A percentile compares a stretch with the other conserved stretches of the same genome.
phyloP scores from a whole-genome alignment of 1,140 invertebrate species.

The Melanaphis sacchari region DNA sequence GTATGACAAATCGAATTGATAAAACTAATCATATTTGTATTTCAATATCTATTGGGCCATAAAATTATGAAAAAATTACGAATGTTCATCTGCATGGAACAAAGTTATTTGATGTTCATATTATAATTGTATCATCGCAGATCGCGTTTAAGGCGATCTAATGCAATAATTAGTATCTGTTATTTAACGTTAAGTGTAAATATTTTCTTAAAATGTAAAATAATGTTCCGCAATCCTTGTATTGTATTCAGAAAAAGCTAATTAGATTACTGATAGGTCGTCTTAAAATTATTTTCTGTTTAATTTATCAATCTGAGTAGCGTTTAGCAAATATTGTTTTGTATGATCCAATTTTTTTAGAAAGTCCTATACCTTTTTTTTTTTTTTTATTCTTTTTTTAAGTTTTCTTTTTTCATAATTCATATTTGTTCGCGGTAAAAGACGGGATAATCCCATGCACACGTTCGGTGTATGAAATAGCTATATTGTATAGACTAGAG shows the following conservation, averaged over 20 bases:
- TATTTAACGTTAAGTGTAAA: neutral
- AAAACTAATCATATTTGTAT: too few species aligned
- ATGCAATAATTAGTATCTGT: neutral
- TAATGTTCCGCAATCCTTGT: neutral
- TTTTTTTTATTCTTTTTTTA: neutral
- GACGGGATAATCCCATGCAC: neutral
- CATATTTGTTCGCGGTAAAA: neutral
- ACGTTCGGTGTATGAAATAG: neutral
- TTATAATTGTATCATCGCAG: neutral
- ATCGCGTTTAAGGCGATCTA: neutral
- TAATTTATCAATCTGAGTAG: neutral
- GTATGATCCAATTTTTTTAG: neutral
- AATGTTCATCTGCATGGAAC: neutral
- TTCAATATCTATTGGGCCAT: too few species aligned
- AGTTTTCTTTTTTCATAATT: neutral
- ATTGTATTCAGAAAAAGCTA: neutral
- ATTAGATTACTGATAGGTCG: neutral
- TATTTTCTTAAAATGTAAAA: neutral
- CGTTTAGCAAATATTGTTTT: neutral
- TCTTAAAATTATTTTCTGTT: neutral
- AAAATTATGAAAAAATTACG: neutral
- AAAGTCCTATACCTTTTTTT: neutral
- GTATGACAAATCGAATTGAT: too few species aligned
- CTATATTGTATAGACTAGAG: neutral
- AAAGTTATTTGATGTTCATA: neutral